Evolutionary conservation across 2,113 vertebrate genomes (phyloP).

Genomic region (Cricetomys ansorgei): DNA sequence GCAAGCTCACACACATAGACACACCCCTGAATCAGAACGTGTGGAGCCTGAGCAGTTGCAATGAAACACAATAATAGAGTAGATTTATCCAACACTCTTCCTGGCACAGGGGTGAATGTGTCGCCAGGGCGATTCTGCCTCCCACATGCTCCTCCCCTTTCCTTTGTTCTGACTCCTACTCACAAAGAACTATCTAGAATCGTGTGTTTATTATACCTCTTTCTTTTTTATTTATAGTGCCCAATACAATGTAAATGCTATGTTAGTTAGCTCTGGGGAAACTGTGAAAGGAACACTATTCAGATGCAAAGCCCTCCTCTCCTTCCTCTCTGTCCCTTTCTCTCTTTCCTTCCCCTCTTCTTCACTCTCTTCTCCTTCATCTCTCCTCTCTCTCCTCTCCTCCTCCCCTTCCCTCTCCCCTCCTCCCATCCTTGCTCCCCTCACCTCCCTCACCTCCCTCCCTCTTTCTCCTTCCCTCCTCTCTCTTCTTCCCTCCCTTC

Average conservation of each 20-base stretch:
- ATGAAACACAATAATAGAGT: neutral
- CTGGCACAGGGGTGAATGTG: no score
- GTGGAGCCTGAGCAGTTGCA: neutral
- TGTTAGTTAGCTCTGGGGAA: neutral
- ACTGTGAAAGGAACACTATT: neutral
- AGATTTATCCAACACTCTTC: neutral
- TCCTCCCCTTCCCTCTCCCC: no score
- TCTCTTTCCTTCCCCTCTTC: neutral
- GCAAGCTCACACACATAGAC: neutral
- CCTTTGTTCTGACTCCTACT: neutral
- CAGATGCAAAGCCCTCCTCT: neutral
- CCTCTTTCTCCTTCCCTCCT: no score
- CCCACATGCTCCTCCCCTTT: accelerated
- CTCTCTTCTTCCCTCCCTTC: no score
- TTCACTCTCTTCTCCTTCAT: neutral
- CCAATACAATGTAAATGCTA: neutral
- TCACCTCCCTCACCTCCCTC: no score
- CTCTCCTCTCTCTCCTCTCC: neutral
- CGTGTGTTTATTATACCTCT: neutral
- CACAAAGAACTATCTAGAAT: neutral
- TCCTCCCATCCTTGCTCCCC: neutral
- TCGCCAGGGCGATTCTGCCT: no score
- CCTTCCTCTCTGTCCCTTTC: neutral
- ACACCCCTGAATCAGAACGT: neutral
- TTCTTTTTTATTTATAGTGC: neutral